Evolutionary conservation across 2,888 invertebrate species (phyloP), one percentile per base, ranked within the genome.

Genomic region (Rhingia rostrata): DNA sequence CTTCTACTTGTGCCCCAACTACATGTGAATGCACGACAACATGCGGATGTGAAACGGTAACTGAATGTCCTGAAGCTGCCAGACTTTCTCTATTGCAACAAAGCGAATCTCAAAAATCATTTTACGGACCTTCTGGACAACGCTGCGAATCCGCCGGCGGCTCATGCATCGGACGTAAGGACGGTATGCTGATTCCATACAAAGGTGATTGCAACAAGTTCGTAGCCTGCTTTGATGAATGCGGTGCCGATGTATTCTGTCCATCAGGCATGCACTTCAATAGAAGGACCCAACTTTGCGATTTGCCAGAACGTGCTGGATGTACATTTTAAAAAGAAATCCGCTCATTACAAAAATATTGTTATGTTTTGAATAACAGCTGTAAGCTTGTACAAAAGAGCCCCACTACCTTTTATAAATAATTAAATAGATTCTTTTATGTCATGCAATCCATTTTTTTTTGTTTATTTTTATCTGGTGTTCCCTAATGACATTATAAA

Each of bases 71-170:
- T 35, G 3, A 14, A 0, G 39, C 0, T 12, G 35, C 6, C 9
- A 10, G 22, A 5, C 14, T 4, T 35, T 9, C 43, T 12, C 4
- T 37, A 37, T n/a, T 9, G 14, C 35, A 56, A 5, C 37, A 56
- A 35, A 1, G 37, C 2, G n/a, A 12, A 12, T 6, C n/a, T 4
- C 22, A 22, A 2, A 22, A 22, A 22, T 6, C 10, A 1, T 9
- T 6, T 0, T 66, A 69, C 6, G 80, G 69, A 3, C 51, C 39
- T 3, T 66, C 80, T 7, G 80, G 80, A 10, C 66, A 74, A 22
- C 74, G 64, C 14, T 84, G 84, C 22, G 80, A 80, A 7, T 84
- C 80, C 7, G 47, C 64, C 22, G 84, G 84, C 6, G 84, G 80
- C 12, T 80, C 84, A 12, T 84, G 84, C 32, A 60, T 80, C 39